Percentiles rank a stretch among this genome's conserved stretches.
Conservation (phyloP, 2,797 vertebrate genomes). For the Acanthopagrus latus region DNA sequence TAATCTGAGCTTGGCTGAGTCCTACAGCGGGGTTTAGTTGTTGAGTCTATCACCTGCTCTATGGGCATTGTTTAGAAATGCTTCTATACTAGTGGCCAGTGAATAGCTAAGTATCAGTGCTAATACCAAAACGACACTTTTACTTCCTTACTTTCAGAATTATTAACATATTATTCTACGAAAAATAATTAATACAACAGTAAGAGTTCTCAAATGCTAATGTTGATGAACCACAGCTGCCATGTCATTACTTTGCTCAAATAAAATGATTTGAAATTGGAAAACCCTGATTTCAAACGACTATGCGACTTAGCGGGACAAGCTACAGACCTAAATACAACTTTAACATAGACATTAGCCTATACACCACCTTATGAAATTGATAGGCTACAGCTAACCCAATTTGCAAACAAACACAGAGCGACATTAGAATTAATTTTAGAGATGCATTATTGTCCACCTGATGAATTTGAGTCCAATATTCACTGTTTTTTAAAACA, state of each 20-base stretch:
- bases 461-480: too few species aligned
- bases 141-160: neutral
- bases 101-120: neutral
- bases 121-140: neutral
- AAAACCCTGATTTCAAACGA: neutral
- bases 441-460: too few species aligned
- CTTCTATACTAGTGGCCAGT: neutral
- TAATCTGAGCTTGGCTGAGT: constrained; percentile 35
- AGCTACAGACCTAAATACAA: neutral
- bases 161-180: neutral
- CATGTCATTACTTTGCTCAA: neutral
- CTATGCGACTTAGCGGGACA: neutral
- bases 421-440: too few species aligned
- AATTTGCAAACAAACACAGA: too few species aligned
- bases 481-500: too few species aligned
- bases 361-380: too few species aligned
- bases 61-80: neutral
- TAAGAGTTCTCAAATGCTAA: neutral
- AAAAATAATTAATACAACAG: neutral
- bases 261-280: neutral
- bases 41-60: neutral
- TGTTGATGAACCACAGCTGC: neutral
- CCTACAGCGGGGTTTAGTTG: neutral
- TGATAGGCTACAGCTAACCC: too few species aligned
- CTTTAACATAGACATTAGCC: too few species aligned